A percentile compares a stretch with the other conserved stretches of the same genome.
These are phyloP conservation scores for Atopsyche davidsoni DNA, from an alignment of 1,140 invertebrate species.

Conservation along the genomic window DNA sequence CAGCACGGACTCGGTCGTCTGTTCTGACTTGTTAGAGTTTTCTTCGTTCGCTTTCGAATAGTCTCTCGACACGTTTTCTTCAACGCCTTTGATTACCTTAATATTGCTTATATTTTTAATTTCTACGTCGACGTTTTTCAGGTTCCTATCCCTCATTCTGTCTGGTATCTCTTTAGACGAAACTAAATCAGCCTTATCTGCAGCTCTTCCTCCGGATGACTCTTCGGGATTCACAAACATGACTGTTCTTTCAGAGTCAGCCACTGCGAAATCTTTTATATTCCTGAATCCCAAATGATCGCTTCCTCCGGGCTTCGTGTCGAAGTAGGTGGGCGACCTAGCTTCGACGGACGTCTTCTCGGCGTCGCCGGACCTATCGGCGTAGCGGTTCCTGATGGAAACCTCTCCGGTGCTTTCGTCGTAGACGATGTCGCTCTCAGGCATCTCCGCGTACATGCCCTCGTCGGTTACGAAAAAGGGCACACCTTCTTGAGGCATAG, in stretches of 20 bases:
- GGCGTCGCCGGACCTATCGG: slow-evolving; percentile 4
- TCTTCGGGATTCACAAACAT: slow-evolving; percentile 7
- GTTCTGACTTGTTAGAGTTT: too few species aligned
- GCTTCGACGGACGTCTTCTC: neutral
- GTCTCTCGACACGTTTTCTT: neutral
- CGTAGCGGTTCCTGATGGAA: slow-evolving; percentile 18
- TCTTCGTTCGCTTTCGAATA: neutral
- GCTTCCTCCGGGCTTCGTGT: slow-evolving; percentile 11
- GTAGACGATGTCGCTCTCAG: slow-evolving; percentile 26
- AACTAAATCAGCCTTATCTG: neutral
- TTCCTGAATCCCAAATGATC: slow-evolving; percentile 16
- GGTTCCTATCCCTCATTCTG: slow-evolving; percentile 2
- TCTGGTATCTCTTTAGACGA: neutral
- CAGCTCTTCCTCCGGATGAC: neutral
- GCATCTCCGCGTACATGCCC: slow-evolving; percentile 24
- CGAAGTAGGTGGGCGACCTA: slow-evolving; percentile 8
- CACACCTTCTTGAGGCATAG: slow-evolving; percentile 17
- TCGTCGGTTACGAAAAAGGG: slow-evolving; percentile 26
- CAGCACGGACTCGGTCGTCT: too few species aligned
- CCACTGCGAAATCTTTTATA: slow-evolving; percentile 18
- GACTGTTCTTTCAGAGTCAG: slow-evolving; percentile 10
- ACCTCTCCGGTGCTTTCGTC: slow-evolving; percentile 24
- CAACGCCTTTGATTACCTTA: neutral
- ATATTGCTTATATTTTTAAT: slow-evolving; percentile 2
- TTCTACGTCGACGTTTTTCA: neutral